Percentiles rank a stretch among this genome's conserved stretches.
Conservation (phyloP, 2,113 vertebrate genomes). For the Myxocyprinus asiaticus region DNA sequence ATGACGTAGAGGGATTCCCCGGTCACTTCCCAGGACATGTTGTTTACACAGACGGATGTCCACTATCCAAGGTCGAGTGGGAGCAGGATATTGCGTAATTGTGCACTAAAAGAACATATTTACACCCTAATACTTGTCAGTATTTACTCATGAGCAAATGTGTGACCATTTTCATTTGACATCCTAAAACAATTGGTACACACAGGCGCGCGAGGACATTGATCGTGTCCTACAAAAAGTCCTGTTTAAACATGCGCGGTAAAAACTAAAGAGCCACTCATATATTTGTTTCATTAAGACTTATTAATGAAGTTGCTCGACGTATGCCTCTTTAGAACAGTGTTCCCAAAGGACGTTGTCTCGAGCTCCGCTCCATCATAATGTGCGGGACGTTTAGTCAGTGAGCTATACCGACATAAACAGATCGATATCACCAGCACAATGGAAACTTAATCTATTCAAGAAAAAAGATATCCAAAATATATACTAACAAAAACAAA, state of each 20-base stretch:
- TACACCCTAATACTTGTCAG: too few relatives aligned
- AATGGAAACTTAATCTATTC: background rate
- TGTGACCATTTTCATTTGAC: background rate
- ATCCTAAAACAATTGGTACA: background rate
- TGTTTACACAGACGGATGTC: background rate
- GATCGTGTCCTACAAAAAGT: background rate
- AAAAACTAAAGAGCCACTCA: background rate
- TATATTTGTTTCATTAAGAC: background rate
- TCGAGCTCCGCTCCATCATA: background rate
- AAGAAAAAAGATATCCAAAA: background rate
- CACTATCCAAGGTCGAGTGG: background rate
- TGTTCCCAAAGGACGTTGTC: background rate
- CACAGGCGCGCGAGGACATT: background rate
- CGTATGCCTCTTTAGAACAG: background rate
- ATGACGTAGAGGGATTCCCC: slow-evolving; percentile 37
- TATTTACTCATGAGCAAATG: too few relatives aligned
- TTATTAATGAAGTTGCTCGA: background rate
- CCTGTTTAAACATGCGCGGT: background rate
- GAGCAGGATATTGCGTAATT: background rate
- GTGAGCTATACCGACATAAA: background rate
- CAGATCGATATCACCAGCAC: background rate
- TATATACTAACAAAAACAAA: background rate
- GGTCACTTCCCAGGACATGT: slow-evolving; percentile 2
- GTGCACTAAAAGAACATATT: background rate
- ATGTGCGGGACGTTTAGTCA: background rate